phyloP scores from a whole-genome alignment of 2,888 invertebrate genomes.

The Cenopis cana region DNA sequence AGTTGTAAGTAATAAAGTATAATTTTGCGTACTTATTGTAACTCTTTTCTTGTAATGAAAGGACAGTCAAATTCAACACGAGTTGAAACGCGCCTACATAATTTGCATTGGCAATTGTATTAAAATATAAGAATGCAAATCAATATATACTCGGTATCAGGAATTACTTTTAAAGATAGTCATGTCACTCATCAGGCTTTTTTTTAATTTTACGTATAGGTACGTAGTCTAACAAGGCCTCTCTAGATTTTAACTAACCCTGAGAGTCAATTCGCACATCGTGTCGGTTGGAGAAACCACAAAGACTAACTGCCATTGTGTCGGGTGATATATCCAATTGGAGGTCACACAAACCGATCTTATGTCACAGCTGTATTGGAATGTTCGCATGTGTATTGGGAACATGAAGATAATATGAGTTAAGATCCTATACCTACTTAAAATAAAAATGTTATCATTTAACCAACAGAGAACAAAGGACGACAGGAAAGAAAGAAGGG shows the following conservation, averaged over 20 bases:
- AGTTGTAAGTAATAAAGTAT: too few species aligned
- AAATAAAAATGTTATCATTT: too few species aligned
- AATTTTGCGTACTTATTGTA: too few species aligned
- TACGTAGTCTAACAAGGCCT: neutral
- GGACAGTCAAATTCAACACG: too few species aligned
- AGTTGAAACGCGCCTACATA: neutral
- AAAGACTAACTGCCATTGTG: slow-evolving; percentile 41
- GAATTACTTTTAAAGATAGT: too few species aligned
- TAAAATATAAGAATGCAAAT: neutral
- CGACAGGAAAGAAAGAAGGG: too few species aligned
- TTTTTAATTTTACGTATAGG: too few species aligned
- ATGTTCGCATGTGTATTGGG: neutral
- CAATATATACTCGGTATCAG: neutral
- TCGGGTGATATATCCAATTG: slow-evolving; percentile 6
- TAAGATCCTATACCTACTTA: too few species aligned
- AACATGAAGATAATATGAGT: neutral
- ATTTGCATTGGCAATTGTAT: neutral
- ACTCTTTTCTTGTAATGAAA: too few species aligned
- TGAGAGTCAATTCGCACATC: slow-evolving; percentile 18
- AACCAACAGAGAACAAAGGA: too few species aligned
- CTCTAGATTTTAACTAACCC: slow-evolving; percentile 5
- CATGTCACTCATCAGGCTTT: too few species aligned
- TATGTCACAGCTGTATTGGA: slow-evolving; percentile 21
- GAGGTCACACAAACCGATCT: slow-evolving; percentile 21
- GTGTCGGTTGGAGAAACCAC: slow-evolving; percentile 24